A percentile compares a stretch with the other conserved stretches of the same genome.
phyloP scores from a whole-genome alignment of 1,140 invertebrate species.

The Brachionus koreanus region DNA sequence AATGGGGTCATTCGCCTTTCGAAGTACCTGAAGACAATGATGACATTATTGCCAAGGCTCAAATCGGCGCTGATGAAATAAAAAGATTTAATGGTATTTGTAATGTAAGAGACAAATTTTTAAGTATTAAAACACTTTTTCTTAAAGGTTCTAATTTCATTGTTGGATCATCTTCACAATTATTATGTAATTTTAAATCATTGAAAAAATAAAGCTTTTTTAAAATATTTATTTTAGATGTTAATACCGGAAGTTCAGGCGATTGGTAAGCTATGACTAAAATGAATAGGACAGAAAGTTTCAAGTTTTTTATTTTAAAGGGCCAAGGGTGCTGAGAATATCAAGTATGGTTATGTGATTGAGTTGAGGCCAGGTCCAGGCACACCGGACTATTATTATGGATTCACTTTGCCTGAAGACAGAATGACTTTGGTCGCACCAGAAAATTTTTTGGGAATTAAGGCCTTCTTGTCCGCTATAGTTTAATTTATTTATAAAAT shows the following conservation, averaged over 20 bases:
- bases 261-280: not conserved
- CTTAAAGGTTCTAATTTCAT: not conserved
- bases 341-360: constrained; percentile 47
- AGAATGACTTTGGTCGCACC: constrained; percentile 7
- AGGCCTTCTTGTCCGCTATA: constrained; percentile 3
- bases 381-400: constrained; percentile 23
- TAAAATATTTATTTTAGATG: not conserved
- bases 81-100: constrained; percentile 11
- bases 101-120: not conserved
- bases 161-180: constrained; percentile 18
- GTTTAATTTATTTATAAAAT: not conserved
- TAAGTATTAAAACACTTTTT: not conserved
- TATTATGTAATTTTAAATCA: constrained; percentile 25
- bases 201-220: not conserved
- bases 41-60: constrained; percentile 15
- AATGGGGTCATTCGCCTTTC: constrained; percentile 1
- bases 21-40: not conserved
- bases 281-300: not conserved
- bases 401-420: constrained; percentile 36
- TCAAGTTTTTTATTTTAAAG: not conserved
- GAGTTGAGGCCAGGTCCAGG: constrained; percentile 46
- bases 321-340: constrained; percentile 45
- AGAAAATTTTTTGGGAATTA: constrained; percentile 20
- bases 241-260: not conserved
- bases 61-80: constrained; percentile 20